Base-by-base conservation (phyloP, 2,888 invertebrate species). In the Bembecia ichneumoniformis region DNA sequence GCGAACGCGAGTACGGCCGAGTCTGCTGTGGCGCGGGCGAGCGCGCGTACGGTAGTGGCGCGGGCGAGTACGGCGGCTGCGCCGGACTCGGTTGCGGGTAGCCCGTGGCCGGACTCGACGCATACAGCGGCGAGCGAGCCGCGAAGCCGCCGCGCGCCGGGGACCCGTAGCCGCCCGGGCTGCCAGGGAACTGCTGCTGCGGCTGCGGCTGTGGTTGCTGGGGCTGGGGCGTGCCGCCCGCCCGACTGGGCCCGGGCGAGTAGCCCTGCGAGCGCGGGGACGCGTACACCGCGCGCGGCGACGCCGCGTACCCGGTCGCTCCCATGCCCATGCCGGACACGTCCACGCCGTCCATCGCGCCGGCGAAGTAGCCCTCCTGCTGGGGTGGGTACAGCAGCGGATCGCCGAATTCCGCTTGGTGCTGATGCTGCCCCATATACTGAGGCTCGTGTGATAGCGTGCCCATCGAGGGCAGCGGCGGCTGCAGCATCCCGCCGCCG, bases 241-340 rank as follows among this genome's bases (percentile, higher is more conserved):
- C 65, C 9, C 73, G 69, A 56, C 66, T 69, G 53, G 60, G 77
- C 58, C 59, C 70, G 54, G 81, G 79, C 64, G 77, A 77, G 75
- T 81, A 83, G 47, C 73, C 77, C 68, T 78, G 79, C 56, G 74
- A 70, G 65, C 81, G 77, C 52, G 84, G 84, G 47, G 83, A 82
- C 46, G 80, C 80, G 73, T 83, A 81, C 62, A 78, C 80, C 52
- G 65, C 77, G 59, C 82, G 76, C 51, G 82, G 83, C 3, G 81
- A 80, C 47, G 64, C 66, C 35, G 69, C 70, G 68, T 71, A 58
- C 14, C 56, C 74, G 40, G 63, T 66, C 45, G 48, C 58, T 48
- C 57, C 52, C 48, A 49, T 56, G 50, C 54, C 56, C 46, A 47
- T 50, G 5, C 43, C 54, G 1, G 28, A 28, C 9, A 28, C 28